Evolutionary conservation across 2,888 invertebrate genomes (phyloP).

Genomic region (Pharmacophagus antenor): DNA sequence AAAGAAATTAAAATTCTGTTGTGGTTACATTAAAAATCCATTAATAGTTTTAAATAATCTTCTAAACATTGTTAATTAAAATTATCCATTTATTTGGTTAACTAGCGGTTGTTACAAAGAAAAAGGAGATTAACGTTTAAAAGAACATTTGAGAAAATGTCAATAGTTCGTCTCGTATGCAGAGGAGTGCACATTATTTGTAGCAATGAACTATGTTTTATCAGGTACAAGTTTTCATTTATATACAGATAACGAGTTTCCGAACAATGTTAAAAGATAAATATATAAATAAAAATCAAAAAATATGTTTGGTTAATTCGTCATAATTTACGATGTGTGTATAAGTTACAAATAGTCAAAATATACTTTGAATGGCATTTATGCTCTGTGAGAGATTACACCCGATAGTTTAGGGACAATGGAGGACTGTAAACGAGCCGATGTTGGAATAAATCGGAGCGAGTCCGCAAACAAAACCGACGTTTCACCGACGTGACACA

Average conservation of each 20-base stretch:
- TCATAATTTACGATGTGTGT: slow-evolving; percentile 68
- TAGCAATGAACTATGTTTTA: background rate
- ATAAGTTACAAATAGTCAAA: slow-evolving; percentile 49
- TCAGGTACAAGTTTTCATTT: background rate
- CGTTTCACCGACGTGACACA: slow-evolving; percentile 66
- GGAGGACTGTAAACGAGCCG: slow-evolving; percentile 57
- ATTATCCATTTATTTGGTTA: background rate
- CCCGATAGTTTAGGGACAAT: slow-evolving; percentile 74
- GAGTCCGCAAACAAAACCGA: slow-evolving; percentile 72
- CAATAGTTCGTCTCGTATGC: background rate
- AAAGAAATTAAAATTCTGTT: too few species aligned
- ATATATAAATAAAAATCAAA: too few species aligned
- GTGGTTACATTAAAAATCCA: too few species aligned
- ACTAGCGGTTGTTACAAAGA: background rate
- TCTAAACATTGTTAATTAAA: background rate
- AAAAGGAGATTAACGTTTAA: background rate
- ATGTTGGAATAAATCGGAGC: slow-evolving; percentile 60
- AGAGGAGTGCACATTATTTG: background rate
- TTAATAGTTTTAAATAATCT: background rate
- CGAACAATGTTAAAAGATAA: background rate
- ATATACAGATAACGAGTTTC: background rate
- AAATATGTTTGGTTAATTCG: slow-evolving; percentile 26
- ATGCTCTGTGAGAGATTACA: slow-evolving; percentile 71
- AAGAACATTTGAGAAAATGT: too few species aligned
- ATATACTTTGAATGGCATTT: slow-evolving; percentile 48